Base-by-base conservation (phyloP, 2,797 vertebrate genomes). In the Moxostoma hubbsi region DNA sequence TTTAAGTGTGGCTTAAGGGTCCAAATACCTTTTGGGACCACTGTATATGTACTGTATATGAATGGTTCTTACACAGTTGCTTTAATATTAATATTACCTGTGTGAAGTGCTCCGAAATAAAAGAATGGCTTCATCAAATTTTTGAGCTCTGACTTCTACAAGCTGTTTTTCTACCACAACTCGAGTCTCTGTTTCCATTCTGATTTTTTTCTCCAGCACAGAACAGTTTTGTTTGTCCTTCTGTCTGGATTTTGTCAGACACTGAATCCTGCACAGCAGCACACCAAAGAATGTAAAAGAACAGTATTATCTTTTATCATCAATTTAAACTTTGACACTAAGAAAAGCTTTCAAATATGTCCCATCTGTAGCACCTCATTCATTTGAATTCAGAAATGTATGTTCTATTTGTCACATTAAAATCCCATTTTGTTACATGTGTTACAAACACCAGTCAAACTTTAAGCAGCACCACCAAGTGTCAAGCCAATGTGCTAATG, bases 241-340 rank as follows among this genome's bases (percentile, higher is more conserved):
- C 89, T 95, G 94, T 87, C 95, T 94, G 86, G 88, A 92, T 90
- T 94, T 95, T 80, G 86, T 90, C 85, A 94, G 85, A 86, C 94
- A 95, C 86, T 93, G 85, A 80, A 95, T 92, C 90, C 94, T 95
- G 82, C 46, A 64, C 11, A 55, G n/a, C 49, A 61, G 13, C 13
- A 47, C 24, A 50, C 45, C 54, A 51, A 24, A 77, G 24, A 71
- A 12, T 49, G 63, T 24, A 62, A 54, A 63, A 24, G 18, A 50
- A 49, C 9, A 10, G 45, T 50, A 50, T 58, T 67, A 78, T 58
- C 46, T 12, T 79, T 55, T 9, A 64, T 9, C 0, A 9, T 79
- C 45, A 59, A 43, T 16, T 50, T 10, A n/a, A 53, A n/a, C 43
- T 18, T 18, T 45, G 63, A 54, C 1, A 5, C 15, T 8, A 47